Evolutionary conservation across 2,888 invertebrate genomes (phyloP).

Genomic region (Chesias legatella): DNA sequence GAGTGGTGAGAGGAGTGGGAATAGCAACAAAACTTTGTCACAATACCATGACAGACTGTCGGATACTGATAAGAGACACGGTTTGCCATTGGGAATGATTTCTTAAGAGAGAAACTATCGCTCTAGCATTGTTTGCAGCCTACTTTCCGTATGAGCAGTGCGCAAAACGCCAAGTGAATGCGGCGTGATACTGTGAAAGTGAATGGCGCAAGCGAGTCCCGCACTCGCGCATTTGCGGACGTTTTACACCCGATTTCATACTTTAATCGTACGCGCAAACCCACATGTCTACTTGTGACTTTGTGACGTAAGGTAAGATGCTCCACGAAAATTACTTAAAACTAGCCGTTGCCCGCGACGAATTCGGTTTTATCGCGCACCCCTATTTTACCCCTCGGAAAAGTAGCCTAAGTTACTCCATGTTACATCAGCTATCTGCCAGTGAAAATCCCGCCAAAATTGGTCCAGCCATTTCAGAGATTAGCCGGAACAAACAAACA

Average conservation of each 20-base stretch:
- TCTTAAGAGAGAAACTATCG: conserved; percentile 70
- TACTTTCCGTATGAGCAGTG: conserved; percentile 63
- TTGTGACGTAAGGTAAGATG: conserved; percentile 43
- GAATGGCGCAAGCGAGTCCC: conserved; percentile 66
- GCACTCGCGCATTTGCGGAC: conserved; percentile 48
- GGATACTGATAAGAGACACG: conserved; percentile 43
- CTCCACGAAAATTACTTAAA: conserved; percentile 21
- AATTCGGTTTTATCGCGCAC: too few relatives aligned
- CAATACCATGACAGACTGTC: too few relatives aligned
- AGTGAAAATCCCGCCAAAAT: too few relatives aligned
- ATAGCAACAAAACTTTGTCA: too few relatives aligned
- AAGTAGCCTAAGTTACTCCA: too few relatives aligned
- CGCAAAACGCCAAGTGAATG: conserved; percentile 41
- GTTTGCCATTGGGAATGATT: conserved; percentile 53
- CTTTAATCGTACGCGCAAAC: conserved; percentile 59
- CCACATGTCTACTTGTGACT: conserved; percentile 39
- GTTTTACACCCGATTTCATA: conserved; percentile 65
- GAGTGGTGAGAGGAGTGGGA: too few relatives aligned
- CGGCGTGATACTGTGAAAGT: conserved; percentile 75
- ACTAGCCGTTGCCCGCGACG: too few relatives aligned
- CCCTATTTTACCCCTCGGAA: too few relatives aligned
- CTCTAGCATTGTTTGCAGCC: conserved; percentile 69
- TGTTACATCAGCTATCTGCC: too few relatives aligned
- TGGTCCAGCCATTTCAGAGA: too few relatives aligned
- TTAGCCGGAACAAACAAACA: too few relatives aligned